Percentiles rank a stretch among this genome's conserved stretches.
phyloP scores from a whole-genome alignment of 2,797 vertebrate genomes.

The Tarsius wallacei region DNA sequence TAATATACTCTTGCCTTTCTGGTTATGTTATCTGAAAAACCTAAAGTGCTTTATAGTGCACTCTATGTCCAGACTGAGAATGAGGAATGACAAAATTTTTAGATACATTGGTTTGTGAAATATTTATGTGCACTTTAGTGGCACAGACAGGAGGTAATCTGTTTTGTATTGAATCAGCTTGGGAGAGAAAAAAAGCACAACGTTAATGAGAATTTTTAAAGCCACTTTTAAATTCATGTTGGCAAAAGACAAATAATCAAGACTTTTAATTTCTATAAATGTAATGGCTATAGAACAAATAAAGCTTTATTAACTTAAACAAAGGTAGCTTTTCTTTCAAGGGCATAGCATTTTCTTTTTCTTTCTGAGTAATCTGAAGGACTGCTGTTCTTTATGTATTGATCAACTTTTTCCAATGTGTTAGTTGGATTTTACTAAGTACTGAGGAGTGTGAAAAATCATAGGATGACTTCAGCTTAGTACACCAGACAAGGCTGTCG shows the following conservation, averaged over 20 bases:
- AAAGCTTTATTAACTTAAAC: constrained; percentile 90
- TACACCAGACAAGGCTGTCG: not conserved
- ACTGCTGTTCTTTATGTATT: constrained; percentile 79
- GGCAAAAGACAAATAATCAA: constrained; percentile 92
- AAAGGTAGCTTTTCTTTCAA: constrained; percentile 91
- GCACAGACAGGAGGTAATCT: constrained; percentile 91
- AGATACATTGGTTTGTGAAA: constrained; percentile 95
- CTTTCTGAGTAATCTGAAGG: constrained; percentile 81
- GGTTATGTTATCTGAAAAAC: constrained; percentile 86
- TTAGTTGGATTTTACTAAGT: constrained; percentile 75
- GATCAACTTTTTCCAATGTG: constrained; percentile 63
- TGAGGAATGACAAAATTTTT: constrained; percentile 91
- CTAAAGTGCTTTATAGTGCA: constrained; percentile 86
- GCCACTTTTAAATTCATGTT: constrained; percentile 91
- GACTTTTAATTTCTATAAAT: constrained; percentile 93
- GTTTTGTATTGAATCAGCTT: constrained; percentile 91
- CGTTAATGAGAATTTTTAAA: constrained; percentile 92
- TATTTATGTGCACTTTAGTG: constrained; percentile 94
- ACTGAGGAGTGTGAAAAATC: constrained; percentile 59
- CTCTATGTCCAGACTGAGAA: constrained; percentile 88
- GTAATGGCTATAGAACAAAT: constrained; percentile 91
- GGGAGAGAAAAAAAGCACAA: constrained; percentile 81
- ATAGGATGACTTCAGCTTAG: not conserved
- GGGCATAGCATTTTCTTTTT: constrained; percentile 86
- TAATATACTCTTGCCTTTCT: constrained; percentile 68